Evolutionary conservation across 1,140 invertebrate species (phyloP).

Genomic region (Cephus cinctus): DNA sequence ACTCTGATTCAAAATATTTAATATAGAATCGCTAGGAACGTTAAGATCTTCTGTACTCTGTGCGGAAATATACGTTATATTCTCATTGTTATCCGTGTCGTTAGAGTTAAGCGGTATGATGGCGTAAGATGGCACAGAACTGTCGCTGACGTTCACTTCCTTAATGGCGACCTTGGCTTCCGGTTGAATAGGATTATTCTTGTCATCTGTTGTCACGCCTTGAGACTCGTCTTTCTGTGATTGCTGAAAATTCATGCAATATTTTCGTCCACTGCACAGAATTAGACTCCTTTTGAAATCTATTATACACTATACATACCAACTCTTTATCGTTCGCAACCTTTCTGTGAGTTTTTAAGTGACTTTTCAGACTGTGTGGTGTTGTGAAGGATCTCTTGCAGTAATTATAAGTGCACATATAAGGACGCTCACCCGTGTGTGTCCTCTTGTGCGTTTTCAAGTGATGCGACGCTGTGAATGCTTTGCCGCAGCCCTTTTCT

Average conservation of each 20-base stretch:
- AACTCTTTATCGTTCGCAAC: conserved; percentile 27
- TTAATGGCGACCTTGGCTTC: conserved; percentile 14
- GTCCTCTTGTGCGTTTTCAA: conserved; percentile 77
- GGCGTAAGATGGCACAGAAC: conserved; percentile 31
- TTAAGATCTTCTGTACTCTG: conserved; percentile 23
- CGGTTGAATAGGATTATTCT: conserved; percentile 21
- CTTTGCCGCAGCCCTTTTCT: conserved; percentile 82
- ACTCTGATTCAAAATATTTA: conserved; percentile 21
- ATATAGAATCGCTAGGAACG: conserved; percentile 16
- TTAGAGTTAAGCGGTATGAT: conserved; percentile 35
- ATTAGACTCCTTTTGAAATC: conserved; percentile 10
- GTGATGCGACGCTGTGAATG: conserved; percentile 92
- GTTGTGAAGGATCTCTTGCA: conserved; percentile 80
- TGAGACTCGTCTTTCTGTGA: not conserved
- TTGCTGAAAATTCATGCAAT: not conserved
- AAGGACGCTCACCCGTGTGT: conserved; percentile 72
- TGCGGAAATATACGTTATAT: conserved; percentile 29
- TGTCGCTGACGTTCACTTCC: conserved; percentile 16
- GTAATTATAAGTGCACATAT: conserved; percentile 69
- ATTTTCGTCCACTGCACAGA: not conserved
- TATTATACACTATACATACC: conserved; percentile 28
- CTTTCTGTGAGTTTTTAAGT: conserved; percentile 64
- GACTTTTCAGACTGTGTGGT: conserved; percentile 77
- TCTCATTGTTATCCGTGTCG: conserved; percentile 14
- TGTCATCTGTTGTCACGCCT: conserved; percentile 14